Percentiles rank a stretch among this genome's conserved stretches.
Conservation (phyloP, 2,888 invertebrate species). For the Cotesia congregata region DNA sequence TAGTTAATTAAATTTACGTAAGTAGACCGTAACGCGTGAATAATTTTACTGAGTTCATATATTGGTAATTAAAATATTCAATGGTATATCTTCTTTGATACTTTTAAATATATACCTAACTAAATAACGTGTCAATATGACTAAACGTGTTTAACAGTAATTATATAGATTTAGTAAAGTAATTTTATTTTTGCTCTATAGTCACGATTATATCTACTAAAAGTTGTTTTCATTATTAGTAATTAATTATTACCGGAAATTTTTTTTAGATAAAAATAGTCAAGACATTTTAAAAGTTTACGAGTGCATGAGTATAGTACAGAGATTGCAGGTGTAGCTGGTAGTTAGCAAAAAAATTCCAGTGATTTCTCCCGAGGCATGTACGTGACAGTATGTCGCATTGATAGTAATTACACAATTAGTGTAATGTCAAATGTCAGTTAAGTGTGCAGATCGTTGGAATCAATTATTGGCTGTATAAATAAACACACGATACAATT, state of each 20-base stretch:
- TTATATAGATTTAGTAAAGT: slow-evolving; percentile 9
- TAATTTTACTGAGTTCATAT: not conserved
- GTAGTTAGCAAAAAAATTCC: not conserved
- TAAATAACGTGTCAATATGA: slow-evolving; percentile 16
- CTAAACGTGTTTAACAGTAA: slow-evolving; percentile 22
- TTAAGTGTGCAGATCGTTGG: slow-evolving; percentile 1
- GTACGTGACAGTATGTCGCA: slow-evolving; percentile 38
- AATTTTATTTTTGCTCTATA: slow-evolving; percentile 31
- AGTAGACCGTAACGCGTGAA: not conserved
- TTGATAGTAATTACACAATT: slow-evolving; percentile 50
- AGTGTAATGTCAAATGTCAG: slow-evolving; percentile 30
- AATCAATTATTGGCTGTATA: slow-evolving; percentile 6
- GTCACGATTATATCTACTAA: slow-evolving; percentile 7
- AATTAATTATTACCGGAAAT: not conserved
- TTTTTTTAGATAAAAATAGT: not conserved
- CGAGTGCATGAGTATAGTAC: not conserved
- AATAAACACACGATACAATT: not conserved
- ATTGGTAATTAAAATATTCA: slow-evolving; percentile 16
- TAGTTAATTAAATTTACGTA: not conserved
- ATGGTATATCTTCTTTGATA: slow-evolving; percentile 3
- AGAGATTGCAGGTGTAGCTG: not conserved
- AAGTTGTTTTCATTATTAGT: not conserved
- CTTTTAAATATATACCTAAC: not conserved
- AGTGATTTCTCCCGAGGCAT: slow-evolving; percentile 35
- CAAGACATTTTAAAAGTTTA: not conserved